These are phyloP conservation scores for Ennomos quercinarius DNA, from an alignment of 2,888 invertebrate genomes.

Conservation along the genomic window DNA sequence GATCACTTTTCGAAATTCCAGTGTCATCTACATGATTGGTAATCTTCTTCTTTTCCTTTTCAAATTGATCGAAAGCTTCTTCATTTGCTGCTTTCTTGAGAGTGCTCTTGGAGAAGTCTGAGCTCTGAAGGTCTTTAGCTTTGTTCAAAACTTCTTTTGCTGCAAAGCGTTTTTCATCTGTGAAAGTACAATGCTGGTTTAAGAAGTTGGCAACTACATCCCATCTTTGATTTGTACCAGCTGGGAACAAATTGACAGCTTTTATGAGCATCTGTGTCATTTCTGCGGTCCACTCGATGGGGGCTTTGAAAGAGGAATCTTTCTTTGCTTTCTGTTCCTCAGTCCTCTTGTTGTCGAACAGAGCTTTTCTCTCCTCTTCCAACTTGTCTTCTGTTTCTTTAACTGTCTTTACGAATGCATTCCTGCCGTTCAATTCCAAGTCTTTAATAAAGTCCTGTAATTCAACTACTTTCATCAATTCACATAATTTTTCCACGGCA, in stretches of 20 bases:
- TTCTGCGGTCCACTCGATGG: slow-evolving; percentile 92
- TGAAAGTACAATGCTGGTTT: slow-evolving; percentile 91
- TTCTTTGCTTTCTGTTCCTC: slow-evolving; percentile 78
- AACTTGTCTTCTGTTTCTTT: slow-evolving; percentile 90
- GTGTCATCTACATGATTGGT: slow-evolving; percentile 87
- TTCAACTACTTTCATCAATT: slow-evolving; percentile 89
- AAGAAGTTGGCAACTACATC: slow-evolving; percentile 98
- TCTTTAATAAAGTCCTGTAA: slow-evolving; percentile 91
- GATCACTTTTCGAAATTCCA: slow-evolving; percentile 89
- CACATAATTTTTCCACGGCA: slow-evolving; percentile 96
- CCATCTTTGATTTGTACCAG: slow-evolving; percentile 96
- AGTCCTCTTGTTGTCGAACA: slow-evolving; percentile 80
- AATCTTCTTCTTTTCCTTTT: slow-evolving; percentile 91
- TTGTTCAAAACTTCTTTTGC: slow-evolving; percentile 98
- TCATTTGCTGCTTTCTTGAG: slow-evolving; percentile 96
- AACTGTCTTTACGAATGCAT: slow-evolving; percentile 88
- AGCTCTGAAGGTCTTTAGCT: slow-evolving; percentile 97
- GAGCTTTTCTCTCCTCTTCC: slow-evolving; percentile 90
- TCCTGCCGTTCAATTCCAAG: slow-evolving; percentile 87
- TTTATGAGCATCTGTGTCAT: slow-evolving; percentile 97
- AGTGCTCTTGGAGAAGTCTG: slow-evolving; percentile 93
- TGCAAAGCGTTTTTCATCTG: slow-evolving; percentile 87
- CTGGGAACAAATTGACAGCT: slow-evolving; percentile 98
- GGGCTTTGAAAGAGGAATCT: slow-evolving; percentile 71
- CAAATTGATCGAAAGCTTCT: slow-evolving; percentile 96